Conservation (phyloP, 2,797 vertebrate species). For the Lophotriccus pileatus region DNA sequence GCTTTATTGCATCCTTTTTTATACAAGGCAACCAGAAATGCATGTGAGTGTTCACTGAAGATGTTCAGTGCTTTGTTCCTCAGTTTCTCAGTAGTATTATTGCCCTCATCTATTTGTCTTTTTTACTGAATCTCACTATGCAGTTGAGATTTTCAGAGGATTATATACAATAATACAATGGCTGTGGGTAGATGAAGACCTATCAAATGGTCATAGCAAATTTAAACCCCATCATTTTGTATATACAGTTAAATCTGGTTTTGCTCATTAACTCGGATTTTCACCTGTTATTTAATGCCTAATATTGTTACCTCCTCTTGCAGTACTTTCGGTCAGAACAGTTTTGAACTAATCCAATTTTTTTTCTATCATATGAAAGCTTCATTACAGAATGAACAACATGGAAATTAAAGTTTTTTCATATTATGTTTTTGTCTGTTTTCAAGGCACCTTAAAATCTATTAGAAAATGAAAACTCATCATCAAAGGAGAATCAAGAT, state of each 20-base stretch:
- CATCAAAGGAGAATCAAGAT: background rate
- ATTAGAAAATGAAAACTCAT: background rate
- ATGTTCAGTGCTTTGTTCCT: background rate
- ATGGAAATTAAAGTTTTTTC: background rate
- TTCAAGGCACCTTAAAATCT: background rate
- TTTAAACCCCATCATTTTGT: background rate
- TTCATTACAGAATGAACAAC: background rate
- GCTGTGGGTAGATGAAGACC: background rate
- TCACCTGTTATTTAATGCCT: background rate
- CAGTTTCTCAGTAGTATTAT: background rate
- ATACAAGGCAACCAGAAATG: background rate
- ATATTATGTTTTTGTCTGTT: background rate
- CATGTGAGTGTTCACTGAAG: background rate
- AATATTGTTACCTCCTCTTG: background rate
- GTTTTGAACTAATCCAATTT: background rate
- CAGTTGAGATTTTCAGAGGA: background rate
- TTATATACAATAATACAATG: background rate
- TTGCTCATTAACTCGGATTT: background rate
- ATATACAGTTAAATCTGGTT: rapidly evolving
- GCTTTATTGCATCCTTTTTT: background rate
- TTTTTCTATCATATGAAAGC: background rate
- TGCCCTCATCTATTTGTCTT: background rate
- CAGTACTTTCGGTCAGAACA: background rate
- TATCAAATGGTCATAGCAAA: background rate
- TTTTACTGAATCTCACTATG: background rate